phyloP scores from a whole-genome alignment of 2,797 vertebrate species.

The Geotrypetes seraphini region DNA sequence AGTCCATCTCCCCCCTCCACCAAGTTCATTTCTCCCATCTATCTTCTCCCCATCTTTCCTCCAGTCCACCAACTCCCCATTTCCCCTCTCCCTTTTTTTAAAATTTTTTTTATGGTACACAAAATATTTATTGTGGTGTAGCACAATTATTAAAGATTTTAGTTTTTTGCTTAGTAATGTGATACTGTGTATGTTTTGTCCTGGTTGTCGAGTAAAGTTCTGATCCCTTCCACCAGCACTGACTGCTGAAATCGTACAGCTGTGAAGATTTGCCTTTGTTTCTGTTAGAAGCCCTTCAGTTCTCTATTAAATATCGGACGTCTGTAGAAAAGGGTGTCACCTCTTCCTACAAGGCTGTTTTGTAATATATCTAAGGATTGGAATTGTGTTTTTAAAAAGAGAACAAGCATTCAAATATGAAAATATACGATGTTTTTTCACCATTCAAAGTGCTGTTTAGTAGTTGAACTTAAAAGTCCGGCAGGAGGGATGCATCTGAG shows the following conservation, averaged over 20 bases:
- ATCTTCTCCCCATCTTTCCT: too few species aligned
- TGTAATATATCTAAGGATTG: constrained; percentile 74
- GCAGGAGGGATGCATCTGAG: too few species aligned
- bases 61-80: too few species aligned
- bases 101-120: too few species aligned
- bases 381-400: constrained; percentile 73
- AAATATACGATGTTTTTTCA: constrained; percentile 78
- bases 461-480: constrained; percentile 87
- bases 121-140: too few species aligned
- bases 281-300: constrained; percentile 64
- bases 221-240: constrained; percentile 80
- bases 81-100: too few species aligned
- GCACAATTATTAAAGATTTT: too few species aligned
- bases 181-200: constrained; percentile 81
- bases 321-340: constrained; percentile 65
- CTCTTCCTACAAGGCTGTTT: constrained; percentile 64
- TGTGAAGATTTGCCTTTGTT: constrained; percentile 71
- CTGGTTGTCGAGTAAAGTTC: constrained; percentile 75
- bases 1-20: too few species aligned
- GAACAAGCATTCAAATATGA: constrained; percentile 60
- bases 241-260: constrained; percentile 79
- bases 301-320: constrained; percentile 65
- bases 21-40: too few species aligned
- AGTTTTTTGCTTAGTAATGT: constrained; percentile 92
- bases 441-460: constrained; percentile 96